A percentile compares a stretch with the other conserved stretches of the same genome.
Evolutionary conservation across 2,888 invertebrate genomes (phyloP).

Genomic region (Synanthedon tipuliformis): DNA sequence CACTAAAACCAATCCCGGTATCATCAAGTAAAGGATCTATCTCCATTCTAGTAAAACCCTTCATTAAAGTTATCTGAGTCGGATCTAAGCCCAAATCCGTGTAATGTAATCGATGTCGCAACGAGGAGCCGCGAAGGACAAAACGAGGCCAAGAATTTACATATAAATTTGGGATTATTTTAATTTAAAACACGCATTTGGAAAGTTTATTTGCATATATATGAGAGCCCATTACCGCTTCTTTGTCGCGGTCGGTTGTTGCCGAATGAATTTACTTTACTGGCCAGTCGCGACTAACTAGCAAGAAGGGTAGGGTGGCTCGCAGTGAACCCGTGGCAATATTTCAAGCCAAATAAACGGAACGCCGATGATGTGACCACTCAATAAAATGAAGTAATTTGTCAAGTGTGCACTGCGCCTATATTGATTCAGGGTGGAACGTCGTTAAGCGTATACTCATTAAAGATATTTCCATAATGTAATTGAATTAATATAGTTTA

Average conservation of each 20-base stretch:
- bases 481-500: slow-evolving; percentile 23
- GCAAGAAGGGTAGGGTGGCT: slow-evolving; percentile 12
- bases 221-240: slow-evolving; percentile 55
- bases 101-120: slow-evolving; percentile 62
- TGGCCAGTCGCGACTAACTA: slow-evolving; percentile 11
- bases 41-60: slow-evolving; percentile 48
- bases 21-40: slow-evolving; percentile 42
- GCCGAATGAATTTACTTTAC: slow-evolving; percentile 44
- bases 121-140: slow-evolving; percentile 61
- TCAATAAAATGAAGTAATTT: slow-evolving; percentile 67
- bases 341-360: slow-evolving; percentile 29
- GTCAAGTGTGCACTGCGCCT: slow-evolving; percentile 45
- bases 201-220: slow-evolving; percentile 64
- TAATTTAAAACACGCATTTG: slow-evolving; percentile 62
- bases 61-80: slow-evolving; percentile 57
- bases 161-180: slow-evolving; percentile 67
- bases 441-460: slow-evolving; percentile 25
- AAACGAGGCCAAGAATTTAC: slow-evolving; percentile 64
- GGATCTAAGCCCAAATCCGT: slow-evolving; percentile 54
- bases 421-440: slow-evolving; percentile 44
- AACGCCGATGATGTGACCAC: slow-evolving; percentile 42
- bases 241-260: slow-evolving; percentile 48
- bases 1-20: slow-evolving; percentile 30
- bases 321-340: slow-evolving; percentile 11
- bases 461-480: slow-evolving; percentile 31